Evolutionary conservation across 2,888 invertebrate genomes (phyloP).

Genomic region (Eubasilissa splendida): DNA sequence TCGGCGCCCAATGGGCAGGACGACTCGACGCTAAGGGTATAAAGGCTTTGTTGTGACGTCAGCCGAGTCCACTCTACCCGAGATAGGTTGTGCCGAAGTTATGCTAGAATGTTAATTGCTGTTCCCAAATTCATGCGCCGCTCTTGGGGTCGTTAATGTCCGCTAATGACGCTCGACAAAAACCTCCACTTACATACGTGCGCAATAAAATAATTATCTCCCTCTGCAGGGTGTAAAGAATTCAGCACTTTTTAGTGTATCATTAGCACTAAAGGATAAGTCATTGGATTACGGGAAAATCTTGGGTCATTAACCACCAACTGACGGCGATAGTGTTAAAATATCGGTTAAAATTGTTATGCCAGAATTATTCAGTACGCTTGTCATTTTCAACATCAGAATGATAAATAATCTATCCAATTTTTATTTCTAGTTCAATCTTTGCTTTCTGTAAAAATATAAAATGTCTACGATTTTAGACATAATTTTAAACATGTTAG

Average conservation of each 20-base stretch:
- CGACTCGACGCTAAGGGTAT: not conserved
- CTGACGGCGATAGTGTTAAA: slow-evolving; percentile 26
- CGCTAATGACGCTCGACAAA: slow-evolving; percentile 58
- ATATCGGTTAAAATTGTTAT: too few relatives aligned
- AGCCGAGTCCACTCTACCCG: slow-evolving; percentile 35
- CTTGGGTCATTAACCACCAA: slow-evolving; percentile 27
- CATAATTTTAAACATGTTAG: too few relatives aligned
- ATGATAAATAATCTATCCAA: too few relatives aligned
- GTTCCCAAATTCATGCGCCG: slow-evolving; percentile 57
- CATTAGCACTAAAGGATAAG: slow-evolving; percentile 47
- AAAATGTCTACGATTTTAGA: too few relatives aligned
- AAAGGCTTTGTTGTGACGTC: slow-evolving; percentile 44
- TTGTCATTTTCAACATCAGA: too few relatives aligned
- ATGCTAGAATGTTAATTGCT: slow-evolving; percentile 58
- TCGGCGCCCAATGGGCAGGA: too few relatives aligned
- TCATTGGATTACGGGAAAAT: slow-evolving; percentile 26
- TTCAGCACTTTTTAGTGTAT: slow-evolving; percentile 54
- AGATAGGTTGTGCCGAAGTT: slow-evolving; percentile 46
- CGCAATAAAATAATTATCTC: slow-evolving; percentile 57
- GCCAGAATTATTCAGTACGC: too few relatives aligned
- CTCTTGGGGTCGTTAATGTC: slow-evolving; percentile 55
- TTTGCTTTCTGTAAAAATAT: too few relatives aligned
- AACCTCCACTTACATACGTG: slow-evolving; percentile 54
- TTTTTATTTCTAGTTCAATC: too few relatives aligned
- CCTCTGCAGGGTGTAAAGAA: slow-evolving; percentile 40